Evolutionary conservation across 2,888 invertebrate species (phyloP), one percentile per base, ranked within the genome.

Genomic region (Acronicta aceris): DNA sequence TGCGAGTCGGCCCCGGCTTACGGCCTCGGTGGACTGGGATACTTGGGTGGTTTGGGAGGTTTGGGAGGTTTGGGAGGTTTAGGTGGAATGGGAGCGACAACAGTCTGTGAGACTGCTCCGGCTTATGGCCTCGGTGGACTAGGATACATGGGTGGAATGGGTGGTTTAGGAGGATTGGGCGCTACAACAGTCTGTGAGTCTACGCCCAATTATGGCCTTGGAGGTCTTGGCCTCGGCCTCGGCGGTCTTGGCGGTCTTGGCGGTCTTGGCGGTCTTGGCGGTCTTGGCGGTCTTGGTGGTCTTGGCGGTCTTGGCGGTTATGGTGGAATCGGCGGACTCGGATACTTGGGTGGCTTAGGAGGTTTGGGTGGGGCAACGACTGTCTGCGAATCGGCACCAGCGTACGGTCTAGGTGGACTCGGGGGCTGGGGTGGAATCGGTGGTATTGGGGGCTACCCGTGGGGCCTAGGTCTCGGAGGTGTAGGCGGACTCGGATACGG

Each of bases 41-140:
- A 13, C 13, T 45, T 68, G 2, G 50, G 38, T 0, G 51, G 41
- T 3, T 10, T 25, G 5, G 25, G 25, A 25, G 2, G 5, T 5
- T 25, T 25, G 25, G 25, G 25, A 2, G 25, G 25, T 25, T 4
- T 42, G 2, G 63, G 59, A n/a, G 67, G 67, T 4, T 4, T 71
- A 3, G 65, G 65, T 0, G 48, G 47, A 12, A 2, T 51, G 3
- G 58, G 57, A 7, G 2, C 42, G 4, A 13, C 64, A 0, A 65
- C 72, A 0, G 54, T 73, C 5, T 72, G 65, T 12, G 73, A 73
- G 36, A 48, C 59, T 2, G 1, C 61, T 0, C 73, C 78, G 7
- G 54, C 10, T 10, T 41, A 53, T 16, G 65, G 67, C 16, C 5
- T 9, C 15, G 50, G 58, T 16, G 36, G 63, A 15, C 7, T 49